phyloP scores from a whole-genome alignment of 2,113 vertebrate genomes.

The Bucco capensis region DNA sequence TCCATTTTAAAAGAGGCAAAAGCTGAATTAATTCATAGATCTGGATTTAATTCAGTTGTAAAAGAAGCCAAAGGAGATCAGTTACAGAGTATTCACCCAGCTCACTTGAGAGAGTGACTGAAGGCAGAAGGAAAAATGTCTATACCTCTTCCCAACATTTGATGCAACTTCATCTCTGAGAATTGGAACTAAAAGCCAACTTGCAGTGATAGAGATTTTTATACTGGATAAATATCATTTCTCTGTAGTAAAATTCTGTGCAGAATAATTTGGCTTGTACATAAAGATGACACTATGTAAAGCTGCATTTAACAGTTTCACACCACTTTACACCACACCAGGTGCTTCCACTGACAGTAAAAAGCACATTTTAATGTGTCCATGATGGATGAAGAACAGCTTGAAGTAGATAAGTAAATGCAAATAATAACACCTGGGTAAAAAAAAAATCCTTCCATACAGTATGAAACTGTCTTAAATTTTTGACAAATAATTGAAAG shows the following conservation, averaged over 20 bases:
- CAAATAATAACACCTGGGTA: neutral
- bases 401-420: neutral
- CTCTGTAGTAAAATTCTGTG: neutral
- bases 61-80: constrained; percentile 29
- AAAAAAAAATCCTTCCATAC: neutral
- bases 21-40: constrained; percentile 49
- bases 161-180: neutral
- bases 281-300: neutral
- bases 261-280: neutral
- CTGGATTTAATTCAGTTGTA: constrained; percentile 23
- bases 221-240: neutral
- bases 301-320: neutral
- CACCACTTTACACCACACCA: neutral
- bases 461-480: neutral
- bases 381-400: neutral
- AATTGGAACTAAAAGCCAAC: neutral
- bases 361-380: neutral
- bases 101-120: constrained; percentile 25
- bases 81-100: constrained; percentile 25
- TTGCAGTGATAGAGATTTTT: neutral
- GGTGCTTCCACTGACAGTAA: neutral
- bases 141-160: neutral
- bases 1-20: constrained; percentile 22
- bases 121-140: neutral
- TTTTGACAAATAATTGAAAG: neutral